Evolutionary conservation across 2,113 vertebrate species (phyloP).

Genomic region (Pelmatolapia mariae): DNA sequence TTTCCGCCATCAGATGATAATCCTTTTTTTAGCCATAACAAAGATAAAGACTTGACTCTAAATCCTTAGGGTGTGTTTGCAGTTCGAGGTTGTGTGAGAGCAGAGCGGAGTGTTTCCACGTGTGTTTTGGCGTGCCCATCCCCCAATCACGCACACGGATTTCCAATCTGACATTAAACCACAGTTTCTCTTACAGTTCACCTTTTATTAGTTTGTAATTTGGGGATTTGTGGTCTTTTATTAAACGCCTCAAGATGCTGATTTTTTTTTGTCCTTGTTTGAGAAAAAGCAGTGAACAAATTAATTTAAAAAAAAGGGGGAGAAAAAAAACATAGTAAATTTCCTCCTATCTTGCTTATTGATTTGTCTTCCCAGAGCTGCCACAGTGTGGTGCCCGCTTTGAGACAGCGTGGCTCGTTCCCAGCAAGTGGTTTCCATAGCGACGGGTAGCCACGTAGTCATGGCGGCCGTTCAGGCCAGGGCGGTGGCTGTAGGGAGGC

Average conservation of each 20-base stretch:
- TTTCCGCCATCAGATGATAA: slow-evolving; percentile 21
- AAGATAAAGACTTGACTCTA: slow-evolving; percentile 13
- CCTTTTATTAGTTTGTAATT: not conserved
- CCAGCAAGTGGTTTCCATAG: slow-evolving; percentile 50
- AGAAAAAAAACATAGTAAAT: not conserved
- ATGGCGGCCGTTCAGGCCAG: slow-evolving; percentile 30
- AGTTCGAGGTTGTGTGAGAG: not conserved
- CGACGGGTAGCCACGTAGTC: slow-evolving; percentile 57
- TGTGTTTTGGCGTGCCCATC: not conserved
- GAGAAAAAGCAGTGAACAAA: not conserved
- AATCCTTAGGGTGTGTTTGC: not conserved
- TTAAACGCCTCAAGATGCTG: not conserved
- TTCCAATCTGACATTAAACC: not conserved
- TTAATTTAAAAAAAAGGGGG: fast-evolving
- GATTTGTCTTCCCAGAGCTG: slow-evolving; percentile 27
- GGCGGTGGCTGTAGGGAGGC: slow-evolving; percentile 2
- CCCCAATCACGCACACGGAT: not conserved
- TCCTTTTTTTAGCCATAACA: slow-evolving; percentile 13
- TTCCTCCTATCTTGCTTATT: slow-evolving; percentile 11
- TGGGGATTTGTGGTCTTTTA: not conserved
- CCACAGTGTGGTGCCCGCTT: slow-evolving; percentile 38
- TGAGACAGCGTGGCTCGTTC: slow-evolving; percentile 5
- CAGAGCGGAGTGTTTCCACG: not conserved
- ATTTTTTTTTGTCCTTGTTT: not conserved
- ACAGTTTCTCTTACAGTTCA: not conserved